Percentiles rank a stretch among this genome's conserved stretches.
Evolutionary conservation across 2,888 invertebrate genomes (phyloP).

Genomic region (Carpatolechia fugitivella): DNA sequence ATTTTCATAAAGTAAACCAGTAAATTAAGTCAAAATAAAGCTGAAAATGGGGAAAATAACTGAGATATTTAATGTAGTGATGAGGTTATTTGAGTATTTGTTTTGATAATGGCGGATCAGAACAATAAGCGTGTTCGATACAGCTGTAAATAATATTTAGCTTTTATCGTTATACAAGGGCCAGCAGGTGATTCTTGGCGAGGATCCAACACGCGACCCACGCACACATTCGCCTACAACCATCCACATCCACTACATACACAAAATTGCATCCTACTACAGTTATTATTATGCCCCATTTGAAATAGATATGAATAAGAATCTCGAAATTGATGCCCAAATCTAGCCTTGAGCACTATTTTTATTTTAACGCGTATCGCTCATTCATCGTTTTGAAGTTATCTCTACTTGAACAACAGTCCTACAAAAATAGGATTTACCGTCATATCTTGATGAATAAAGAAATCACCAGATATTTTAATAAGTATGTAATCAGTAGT

Average conservation of each 20-base stretch:
- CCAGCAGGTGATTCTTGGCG: constrained; percentile 72
- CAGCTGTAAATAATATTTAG: constrained; percentile 64
- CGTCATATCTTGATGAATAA: too few species aligned
- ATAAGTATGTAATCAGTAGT: too few species aligned
- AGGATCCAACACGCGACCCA: constrained; percentile 39
- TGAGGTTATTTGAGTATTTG: too few species aligned
- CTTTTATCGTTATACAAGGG: constrained; percentile 70
- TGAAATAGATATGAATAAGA: constrained; percentile 21
- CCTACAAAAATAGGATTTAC: too few species aligned
- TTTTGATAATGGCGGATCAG: constrained; percentile 34
- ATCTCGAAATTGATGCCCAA: constrained; percentile 16
- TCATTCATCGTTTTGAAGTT: constrained; percentile 1
- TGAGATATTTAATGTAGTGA: too few species aligned
- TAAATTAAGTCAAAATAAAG: too few species aligned
- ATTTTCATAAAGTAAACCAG: too few species aligned
- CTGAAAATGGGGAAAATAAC: too few species aligned
- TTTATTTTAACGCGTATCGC: constrained; percentile 4
- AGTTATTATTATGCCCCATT: constrained; percentile 1
- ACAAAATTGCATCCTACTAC: not conserved
- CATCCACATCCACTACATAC: constrained; percentile 16
- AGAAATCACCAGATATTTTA: too few species aligned
- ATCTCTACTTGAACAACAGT: not conserved
- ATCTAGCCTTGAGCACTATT: constrained; percentile 13
- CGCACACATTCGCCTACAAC: constrained; percentile 51
- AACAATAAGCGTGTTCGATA: constrained; percentile 53